Evolutionary conservation across 2,888 invertebrate genomes (phyloP), one percentile per base, ranked within the genome.

Genomic region (Heterodera filipjevi): DNA sequence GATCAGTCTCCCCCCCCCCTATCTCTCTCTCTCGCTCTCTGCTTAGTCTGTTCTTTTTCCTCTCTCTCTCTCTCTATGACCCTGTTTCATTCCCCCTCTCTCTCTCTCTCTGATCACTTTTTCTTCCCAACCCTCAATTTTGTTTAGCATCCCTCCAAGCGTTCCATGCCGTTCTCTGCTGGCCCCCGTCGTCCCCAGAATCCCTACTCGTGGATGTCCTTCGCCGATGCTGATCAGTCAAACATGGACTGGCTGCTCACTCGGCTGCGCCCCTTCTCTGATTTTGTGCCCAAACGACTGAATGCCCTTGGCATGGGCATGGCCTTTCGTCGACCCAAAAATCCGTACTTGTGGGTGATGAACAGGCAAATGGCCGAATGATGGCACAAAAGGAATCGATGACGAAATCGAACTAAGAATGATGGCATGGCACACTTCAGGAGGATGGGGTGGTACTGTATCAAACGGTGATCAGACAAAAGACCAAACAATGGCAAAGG

Each of bases 161-260:
- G 59, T 59, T 59, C 22, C n/a, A n/a, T n/a, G n/a, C 53, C 59
- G 59, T 59, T 22, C 59, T 27, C n/a, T 27, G 49, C 49, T 35
- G 68, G 33, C 68, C 14, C 32, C 16, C 75, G 75, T 22, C 75
- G 64, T 46, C 75, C 75, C 22, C 66, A 68, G 70, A 79, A 79
- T 44, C 79, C 79, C 32, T 79, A 79, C 66, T 79, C 79, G 71
- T 79, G 79, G 79, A 79, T 79, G 79, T 49, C 79, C 59, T 66
- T 33, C 16, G 74, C 27, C n/a, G 71, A 44, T 32, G 39, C 71
- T 30, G 72, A 72, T 27, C 33, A 68, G 33, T 68, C 68, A 33
- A n/a, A 30, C 22, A 27, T 68, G 46, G 75, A 64, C 27, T 75
- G 75, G 75, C 32, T 68, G 32, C 12, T 75, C 46, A 44, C 46